A percentile compares a stretch with the other conserved stretches of the same genome.
Evolutionary conservation across 2,888 invertebrate genomes (phyloP).

Genomic region (Drosophila nr. medialis): DNA sequence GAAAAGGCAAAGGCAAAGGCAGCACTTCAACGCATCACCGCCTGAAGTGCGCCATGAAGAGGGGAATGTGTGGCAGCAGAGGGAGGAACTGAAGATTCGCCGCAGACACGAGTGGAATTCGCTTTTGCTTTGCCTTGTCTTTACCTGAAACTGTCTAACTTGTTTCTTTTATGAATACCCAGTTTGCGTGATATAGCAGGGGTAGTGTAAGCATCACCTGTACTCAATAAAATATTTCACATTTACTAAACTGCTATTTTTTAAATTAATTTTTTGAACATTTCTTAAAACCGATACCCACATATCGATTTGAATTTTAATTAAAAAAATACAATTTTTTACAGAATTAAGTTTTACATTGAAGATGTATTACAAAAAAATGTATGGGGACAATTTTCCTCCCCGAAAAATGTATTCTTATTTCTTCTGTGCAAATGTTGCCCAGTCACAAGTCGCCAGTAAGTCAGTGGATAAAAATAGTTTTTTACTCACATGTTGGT

Average conservation of each 20-base stretch:
- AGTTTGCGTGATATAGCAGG: not conserved
- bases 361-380: not conserved
- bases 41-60: not conserved
- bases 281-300: not conserved
- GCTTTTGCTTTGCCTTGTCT: not conserved
- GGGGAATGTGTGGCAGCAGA: not conserved
- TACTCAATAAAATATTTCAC: not conserved
- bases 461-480: not conserved
- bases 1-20: constrained; percentile 2
- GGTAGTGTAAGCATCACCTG: not conserved
- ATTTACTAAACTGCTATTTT: no score
- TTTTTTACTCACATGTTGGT: not conserved
- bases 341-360: not conserved
- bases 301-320: not conserved
- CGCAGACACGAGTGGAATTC: constrained; percentile 8
- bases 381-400: no score
- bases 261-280: not conserved
- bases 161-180: constrained; percentile 16
- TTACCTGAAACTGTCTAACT: constrained; percentile 13
- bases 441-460: not conserved
- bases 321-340: not conserved
- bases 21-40: constrained; percentile 20
- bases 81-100: not conserved
- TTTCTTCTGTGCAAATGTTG: not conserved
- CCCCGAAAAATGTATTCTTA: not conserved